Base-by-base conservation (phyloP, 1,140 invertebrate genomes). In the Trissolcus basalis region DNA sequence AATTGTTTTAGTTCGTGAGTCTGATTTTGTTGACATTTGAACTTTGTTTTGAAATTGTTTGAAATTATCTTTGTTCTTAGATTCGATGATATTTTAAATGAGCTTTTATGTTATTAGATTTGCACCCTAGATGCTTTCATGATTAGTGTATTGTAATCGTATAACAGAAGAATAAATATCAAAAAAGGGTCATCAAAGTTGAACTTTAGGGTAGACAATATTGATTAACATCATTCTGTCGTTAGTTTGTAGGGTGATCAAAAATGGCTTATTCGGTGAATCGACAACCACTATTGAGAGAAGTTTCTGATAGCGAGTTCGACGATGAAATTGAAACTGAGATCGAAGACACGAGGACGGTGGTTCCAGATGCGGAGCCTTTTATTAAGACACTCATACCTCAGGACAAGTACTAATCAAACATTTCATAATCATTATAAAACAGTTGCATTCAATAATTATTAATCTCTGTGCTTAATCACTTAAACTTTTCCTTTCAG, bases 311-410 rank as follows among this genome's bases (percentile, higher is more conserved):
- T 13, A 89, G 85, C 54, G 87, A 89, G 80, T 86, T 85, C 73
- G 89, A 89, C 53, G 85, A 88, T 73, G 88, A 89, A 48, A 73
- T 80, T 12, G 87, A 89, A 61, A 85, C 83, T 32, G 86, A 88
- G 55, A 78, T 85, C 53, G 87, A 89, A 60, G 85, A 90, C 72
- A 69, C 85, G 12, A 81, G 70, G 68, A 79, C 89, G 16, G 65
- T 78, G 45, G 80, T 87, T 47, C 86, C 85, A 39, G 89, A 91
- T 81, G 83, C 86, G 33, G 90, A 89, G 76, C 88, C 90, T 35
- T 83, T 91, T 61, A 88, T 91, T 60, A 90, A 89, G 79, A 75
- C 85, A 44, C 68, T 83, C 35, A 88, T 90, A 78, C 93, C 93
- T 10, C 71, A 79, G 15, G 92, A 93, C 74, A 91, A 65, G 84